Base-by-base conservation (phyloP, 2,888 invertebrate genomes). In the Scelioninae gen. 2 region DNA sequence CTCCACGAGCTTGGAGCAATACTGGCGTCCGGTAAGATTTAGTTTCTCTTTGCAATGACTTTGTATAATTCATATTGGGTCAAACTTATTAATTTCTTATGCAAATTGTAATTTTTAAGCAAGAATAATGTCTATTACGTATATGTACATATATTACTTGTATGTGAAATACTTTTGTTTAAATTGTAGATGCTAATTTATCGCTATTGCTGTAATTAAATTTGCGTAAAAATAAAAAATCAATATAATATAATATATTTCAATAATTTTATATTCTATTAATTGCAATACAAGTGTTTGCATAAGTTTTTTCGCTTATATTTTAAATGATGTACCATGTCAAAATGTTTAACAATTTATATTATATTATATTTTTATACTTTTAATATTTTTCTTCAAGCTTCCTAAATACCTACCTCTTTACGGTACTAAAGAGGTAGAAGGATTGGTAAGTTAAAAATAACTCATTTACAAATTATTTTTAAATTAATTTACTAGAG, bases 1-100 rank as follows among this genome's bases (percentile, higher is more conserved):
- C 83, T 92, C 92, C 57, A 91, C 91, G 0, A 89, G 89, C 78
- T 84, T 90, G 52, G 94, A 94, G 80, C 93, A 93, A 80, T 95
- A 94, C 87, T 92, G 93, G 89, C 93, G 93, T 87, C 95, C 95
- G 91, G 96, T 96, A 88, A 83, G 19, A 4, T 58, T 10, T 18
- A 50, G 22, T 10, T 48, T 48, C 1, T 16, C 31, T 18, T 22
- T n/a, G n/a, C 22, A 22, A 22, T 22, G 5, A 22, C 5, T 22
- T 22, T 22, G 2, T 22, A 22, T 22, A 4, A 22, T 5, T 22
- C 2, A 22, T 22, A 22, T 5, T 5, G 22, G 3, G 2, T 22
- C 5, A 22, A 2, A 2, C 22, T 22, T 22, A 22, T 5, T 22
- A 5, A 22, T 22, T 22, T 22, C 5, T 22, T 22, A 22, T 22